These are phyloP conservation scores for Cheilinus undulatus DNA, from an alignment of 2,113 vertebrate genomes.

Conservation along the genomic window DNA sequence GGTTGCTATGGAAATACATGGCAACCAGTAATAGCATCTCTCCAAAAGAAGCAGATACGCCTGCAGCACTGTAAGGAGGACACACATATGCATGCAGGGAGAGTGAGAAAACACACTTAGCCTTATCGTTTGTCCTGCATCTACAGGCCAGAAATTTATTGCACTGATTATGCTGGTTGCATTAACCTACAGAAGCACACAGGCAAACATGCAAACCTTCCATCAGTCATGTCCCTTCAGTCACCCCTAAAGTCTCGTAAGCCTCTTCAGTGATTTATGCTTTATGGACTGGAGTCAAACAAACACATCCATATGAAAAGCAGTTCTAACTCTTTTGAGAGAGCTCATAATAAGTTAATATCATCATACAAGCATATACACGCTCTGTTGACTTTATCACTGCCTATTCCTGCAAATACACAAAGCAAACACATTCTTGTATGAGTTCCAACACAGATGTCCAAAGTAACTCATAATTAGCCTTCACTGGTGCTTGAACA, in stretches of 20 bases:
- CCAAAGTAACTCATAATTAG: no score
- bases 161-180: constrained; percentile 31
- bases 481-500: no score
- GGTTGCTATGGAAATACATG: constrained; percentile 99
- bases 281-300: constrained; percentile 22
- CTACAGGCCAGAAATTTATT: constrained; percentile 50
- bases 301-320: background rate
- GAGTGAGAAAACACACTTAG: constrained; percentile 36
- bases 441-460: no score
- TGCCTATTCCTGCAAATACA: background rate
- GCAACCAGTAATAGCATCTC: constrained; percentile 98
- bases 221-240: background rate
- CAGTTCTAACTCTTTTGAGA: constrained; percentile 15
- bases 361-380: constrained; percentile 5
- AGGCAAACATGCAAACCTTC: background rate
- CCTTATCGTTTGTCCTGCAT: constrained; percentile 42
- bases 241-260: constrained; percentile 6
- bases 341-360: constrained; percentile 13
- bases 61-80: constrained; percentile 89
- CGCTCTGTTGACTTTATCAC: background rate
- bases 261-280: constrained; percentile 26
- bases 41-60: constrained; percentile 97
- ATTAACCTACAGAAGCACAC: constrained; percentile 4
- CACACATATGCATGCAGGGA: constrained; percentile 31
- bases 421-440: no score